Conservation (phyloP, 2,113 vertebrate genomes). For the Dissostichus mawsoni region DNA sequence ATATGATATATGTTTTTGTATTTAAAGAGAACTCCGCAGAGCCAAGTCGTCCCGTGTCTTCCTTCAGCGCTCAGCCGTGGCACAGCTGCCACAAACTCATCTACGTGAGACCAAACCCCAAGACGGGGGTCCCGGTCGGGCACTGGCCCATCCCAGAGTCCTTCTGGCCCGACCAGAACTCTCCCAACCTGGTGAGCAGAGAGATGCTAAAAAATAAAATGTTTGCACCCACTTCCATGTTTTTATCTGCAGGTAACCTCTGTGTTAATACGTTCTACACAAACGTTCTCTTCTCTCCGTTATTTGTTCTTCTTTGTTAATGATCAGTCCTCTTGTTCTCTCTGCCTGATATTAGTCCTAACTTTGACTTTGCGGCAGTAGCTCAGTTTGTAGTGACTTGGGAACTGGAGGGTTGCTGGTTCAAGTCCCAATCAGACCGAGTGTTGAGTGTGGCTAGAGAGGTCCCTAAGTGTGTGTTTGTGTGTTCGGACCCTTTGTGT, state of each 20-base stretch:
- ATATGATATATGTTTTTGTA: neutral
- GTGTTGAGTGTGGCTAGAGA: too few species aligned
- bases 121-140: constrained; percentile 96
- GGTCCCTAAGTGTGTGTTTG: too few species aligned
- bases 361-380: neutral
- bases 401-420: too few species aligned
- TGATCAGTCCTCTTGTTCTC: neutral
- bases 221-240: neutral
- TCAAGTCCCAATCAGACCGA: too few species aligned
- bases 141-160: constrained; percentile 98
- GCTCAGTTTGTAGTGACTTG: too few species aligned
- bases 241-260: too few species aligned
- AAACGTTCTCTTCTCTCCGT: neutral
- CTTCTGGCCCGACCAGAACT: constrained; percentile 99
- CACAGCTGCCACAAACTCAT: constrained; percentile 98
- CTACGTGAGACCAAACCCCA: constrained; percentile 96
- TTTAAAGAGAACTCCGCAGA: constrained; percentile 88
- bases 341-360: neutral
- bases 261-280: too few species aligned
- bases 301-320: neutral
- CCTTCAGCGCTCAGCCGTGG: constrained; percentile 90
- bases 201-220: neutral
- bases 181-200: constrained; percentile 92
- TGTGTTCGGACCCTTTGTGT: too few species aligned
- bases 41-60: constrained; percentile 76